Evolutionary conservation across 1,140 invertebrate species (phyloP).

Genomic region (Myzus persicae): DNA sequence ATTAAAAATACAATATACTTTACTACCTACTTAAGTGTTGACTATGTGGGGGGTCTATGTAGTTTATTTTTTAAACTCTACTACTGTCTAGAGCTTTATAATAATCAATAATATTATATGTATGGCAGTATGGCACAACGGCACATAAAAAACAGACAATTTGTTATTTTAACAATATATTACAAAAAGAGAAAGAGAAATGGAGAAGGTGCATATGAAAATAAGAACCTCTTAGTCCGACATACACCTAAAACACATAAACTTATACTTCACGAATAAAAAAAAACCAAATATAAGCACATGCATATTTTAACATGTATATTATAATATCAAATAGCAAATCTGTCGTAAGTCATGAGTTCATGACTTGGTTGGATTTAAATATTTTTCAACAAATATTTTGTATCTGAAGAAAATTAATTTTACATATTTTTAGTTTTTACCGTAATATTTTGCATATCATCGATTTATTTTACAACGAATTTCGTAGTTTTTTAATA

Average conservation of each 20-base stretch:
- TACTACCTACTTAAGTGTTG: neutral
- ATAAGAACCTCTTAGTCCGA: neutral
- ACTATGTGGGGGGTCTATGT: neutral
- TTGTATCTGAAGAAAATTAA: neutral
- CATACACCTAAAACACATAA: neutral
- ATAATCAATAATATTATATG: neutral
- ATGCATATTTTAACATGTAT: neutral
- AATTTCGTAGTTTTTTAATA: neutral
- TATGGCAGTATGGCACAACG: no score
- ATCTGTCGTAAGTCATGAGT: neutral
- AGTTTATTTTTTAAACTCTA: neutral
- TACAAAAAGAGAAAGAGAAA: neutral
- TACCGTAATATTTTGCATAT: neutral
- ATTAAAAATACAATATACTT: neutral
- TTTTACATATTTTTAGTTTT: neutral
- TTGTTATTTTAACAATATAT: neutral
- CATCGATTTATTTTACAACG: neutral
- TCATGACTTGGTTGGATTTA: neutral
- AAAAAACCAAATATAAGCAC: neutral
- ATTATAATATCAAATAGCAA: neutral
- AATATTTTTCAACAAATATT: neutral
- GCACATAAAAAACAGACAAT: neutral
- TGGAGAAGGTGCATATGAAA: no score
- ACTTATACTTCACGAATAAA: neutral
- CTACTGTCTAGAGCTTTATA: neutral